Conservation (phyloP, 2,113 vertebrate genomes). For the Sphyrna mokarran region DNA sequence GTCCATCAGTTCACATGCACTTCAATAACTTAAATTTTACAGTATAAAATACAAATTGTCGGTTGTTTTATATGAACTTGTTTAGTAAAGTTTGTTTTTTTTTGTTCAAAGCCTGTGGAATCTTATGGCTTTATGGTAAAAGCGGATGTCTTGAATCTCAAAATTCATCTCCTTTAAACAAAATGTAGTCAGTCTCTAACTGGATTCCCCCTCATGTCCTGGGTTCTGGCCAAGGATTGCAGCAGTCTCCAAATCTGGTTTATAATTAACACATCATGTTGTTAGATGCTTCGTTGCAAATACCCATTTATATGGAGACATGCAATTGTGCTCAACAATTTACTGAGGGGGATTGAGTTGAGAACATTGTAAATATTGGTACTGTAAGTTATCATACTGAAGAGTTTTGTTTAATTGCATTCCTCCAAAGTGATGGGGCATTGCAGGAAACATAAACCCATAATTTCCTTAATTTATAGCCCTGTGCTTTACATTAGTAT, state of each 20-base stretch:
- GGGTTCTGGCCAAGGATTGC: no score
- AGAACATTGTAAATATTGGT: not conserved
- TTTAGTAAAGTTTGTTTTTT: no score
- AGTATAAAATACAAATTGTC: no score
- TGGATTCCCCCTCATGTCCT: no score
- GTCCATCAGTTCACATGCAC: no score
- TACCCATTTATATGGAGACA: slow-evolving; percentile 12
- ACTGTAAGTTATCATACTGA: not conserved
- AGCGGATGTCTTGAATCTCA: no score
- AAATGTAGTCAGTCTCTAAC: no score
- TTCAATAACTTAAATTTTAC: no score
- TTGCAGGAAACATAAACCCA: not conserved
- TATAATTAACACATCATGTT: not conserved
- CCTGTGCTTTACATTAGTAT: not conserved
- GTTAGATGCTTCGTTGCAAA: not conserved
- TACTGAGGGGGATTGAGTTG: not conserved
- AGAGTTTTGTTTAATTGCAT: not conserved
- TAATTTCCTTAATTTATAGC: not conserved
- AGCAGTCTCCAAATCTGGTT: not conserved
- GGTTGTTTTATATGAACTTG: no score
- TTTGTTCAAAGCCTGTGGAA: no score
- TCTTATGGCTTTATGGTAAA: no score
- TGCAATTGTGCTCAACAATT: not conserved
- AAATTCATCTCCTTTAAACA: no score
- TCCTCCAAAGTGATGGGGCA: not conserved